A percentile compares a stretch with the other conserved stretches of the same genome.
phyloP scores from a whole-genome alignment of 2,888 invertebrate species.

The Cataglyphis altisquamis region DNA sequence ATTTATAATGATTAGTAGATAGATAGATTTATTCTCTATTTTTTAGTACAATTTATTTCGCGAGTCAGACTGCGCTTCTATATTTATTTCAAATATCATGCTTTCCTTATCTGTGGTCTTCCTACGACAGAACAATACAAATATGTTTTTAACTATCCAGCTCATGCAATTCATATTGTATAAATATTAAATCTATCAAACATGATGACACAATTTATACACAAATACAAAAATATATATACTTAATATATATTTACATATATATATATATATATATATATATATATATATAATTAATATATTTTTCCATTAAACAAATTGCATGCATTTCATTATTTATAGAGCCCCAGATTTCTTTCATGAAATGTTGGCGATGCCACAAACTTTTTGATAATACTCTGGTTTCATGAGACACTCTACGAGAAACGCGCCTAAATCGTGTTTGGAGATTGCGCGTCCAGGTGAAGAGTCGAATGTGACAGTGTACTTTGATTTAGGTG shows the following conservation, averaged over 20 bases:
- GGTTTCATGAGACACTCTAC: slow-evolving; percentile 90
- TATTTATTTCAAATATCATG: slow-evolving; percentile 26
- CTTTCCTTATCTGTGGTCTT: background rate
- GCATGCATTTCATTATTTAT: slow-evolving; percentile 43
- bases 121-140: background rate
- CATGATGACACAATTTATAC: slow-evolving; percentile 25
- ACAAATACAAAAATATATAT: slow-evolving; percentile 3
- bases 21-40: background rate
- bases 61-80: background rate
- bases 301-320: slow-evolving; percentile 31
- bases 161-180: background rate
- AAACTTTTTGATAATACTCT: slow-evolving; percentile 90
- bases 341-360: slow-evolving; percentile 30
- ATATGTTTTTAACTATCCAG: background rate
- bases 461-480: slow-evolving; percentile 90
- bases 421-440: slow-evolving; percentile 92
- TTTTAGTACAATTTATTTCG: slow-evolving; percentile 9
- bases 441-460: slow-evolving; percentile 91
- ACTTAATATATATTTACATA: slow-evolving; percentile 28
- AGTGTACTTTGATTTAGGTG: slow-evolving; percentile 89
- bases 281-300: slow-evolving; percentile 6
- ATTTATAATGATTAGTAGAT: background rate
- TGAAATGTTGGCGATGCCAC: slow-evolving; percentile 88
- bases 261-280: background rate
- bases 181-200: slow-evolving; percentile 5